Evolutionary conservation across 1,140 invertebrate genomes (phyloP).

Genomic region (Caenorhabditis inopinata): DNA sequence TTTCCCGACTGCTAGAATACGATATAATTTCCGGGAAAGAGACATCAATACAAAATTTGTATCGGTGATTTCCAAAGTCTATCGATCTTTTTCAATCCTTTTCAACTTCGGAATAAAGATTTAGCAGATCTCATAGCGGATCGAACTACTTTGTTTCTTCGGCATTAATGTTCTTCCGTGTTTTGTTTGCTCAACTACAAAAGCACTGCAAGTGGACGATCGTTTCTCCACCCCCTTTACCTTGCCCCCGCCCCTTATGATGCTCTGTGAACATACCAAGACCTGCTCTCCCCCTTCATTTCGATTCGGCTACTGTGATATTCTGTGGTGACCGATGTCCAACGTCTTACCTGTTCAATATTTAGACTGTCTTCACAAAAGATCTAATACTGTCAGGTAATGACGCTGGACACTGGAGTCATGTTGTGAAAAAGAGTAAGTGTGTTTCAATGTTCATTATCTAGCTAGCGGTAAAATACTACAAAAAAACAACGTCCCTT

Average conservation of each 20-base stretch:
- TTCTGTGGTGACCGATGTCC: conserved; percentile 16
- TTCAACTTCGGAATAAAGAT: too few species aligned
- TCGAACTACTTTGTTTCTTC: too few species aligned
- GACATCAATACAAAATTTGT: too few species aligned
- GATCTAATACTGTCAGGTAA: conserved; percentile 32
- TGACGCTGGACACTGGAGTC: neutral
- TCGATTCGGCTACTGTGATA: conserved; percentile 22
- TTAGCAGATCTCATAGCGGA: too few species aligned
- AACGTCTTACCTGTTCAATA: conserved; percentile 31
- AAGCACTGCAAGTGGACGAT: conserved; percentile 23
- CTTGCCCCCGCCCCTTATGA: too few species aligned
- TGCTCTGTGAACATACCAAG: conserved; percentile 7
- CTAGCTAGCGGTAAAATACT: neutral
- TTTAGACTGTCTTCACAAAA: neutral
- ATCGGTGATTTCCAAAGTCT: too few species aligned
- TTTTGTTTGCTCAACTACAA: conserved; percentile 23
- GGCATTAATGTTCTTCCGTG: too few species aligned
- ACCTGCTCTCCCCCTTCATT: neutral
- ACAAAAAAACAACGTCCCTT: too few species aligned
- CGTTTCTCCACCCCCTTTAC: neutral
- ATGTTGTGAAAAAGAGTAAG: neutral
- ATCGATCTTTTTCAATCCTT: too few species aligned
- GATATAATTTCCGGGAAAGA: too few species aligned
- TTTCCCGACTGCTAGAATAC: too few species aligned
- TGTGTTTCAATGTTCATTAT: neutral